Base-by-base conservation (phyloP, 2,888 invertebrate genomes). In the Tenthredo mesomela region DNA sequence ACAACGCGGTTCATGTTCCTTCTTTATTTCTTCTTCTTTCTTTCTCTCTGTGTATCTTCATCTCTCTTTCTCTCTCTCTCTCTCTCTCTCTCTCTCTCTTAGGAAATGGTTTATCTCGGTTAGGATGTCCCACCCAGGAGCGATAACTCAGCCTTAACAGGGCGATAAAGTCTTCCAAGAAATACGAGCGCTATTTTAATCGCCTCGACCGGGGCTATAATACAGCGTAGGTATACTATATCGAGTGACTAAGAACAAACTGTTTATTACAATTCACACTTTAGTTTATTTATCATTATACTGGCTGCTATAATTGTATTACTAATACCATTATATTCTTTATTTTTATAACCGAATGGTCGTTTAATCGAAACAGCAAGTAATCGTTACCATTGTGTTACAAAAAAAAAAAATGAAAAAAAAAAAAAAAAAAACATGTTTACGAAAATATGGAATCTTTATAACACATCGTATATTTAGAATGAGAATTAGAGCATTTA, bases 71-170 rank as follows among this genome's bases (percentile, higher is more conserved):
- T 4, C 15, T 43, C 12, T 33, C 29, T 67, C 2, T 70, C 29
- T 33, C 29, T 67, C 12, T 12, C 29, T 18, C 5, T 67, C 40
- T 10, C 15, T 71, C 12, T 33, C 71, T n/a, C 10, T 40, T 50
- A 29, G 77, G 33, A 77, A 77, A 47, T 29, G 77, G 50, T 77
- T 77, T 77, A 77, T 77, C 77, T 50, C 77, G 77, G 77, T 77
- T 47, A 77, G 77, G 54, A 77, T 54, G 77, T 77, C 25, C 50
- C 54, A 54, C 50, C 77, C 77, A 77, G 77, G 15, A 29, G 77
- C 77, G 77, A 77, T 77, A 77, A 77, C 18, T 47, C 47, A 50
- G 29, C 50, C 50, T 29, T 50, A 29, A n/a, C 54, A n/a, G 7
- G 25, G 50, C 77, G 77, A 77, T 77, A 77, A 77, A n/a, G 7